Evolutionary conservation across 2,113 vertebrate genomes (phyloP), one percentile per base, ranked within the genome.

Genomic region (Hipposideros armiger): DNA sequence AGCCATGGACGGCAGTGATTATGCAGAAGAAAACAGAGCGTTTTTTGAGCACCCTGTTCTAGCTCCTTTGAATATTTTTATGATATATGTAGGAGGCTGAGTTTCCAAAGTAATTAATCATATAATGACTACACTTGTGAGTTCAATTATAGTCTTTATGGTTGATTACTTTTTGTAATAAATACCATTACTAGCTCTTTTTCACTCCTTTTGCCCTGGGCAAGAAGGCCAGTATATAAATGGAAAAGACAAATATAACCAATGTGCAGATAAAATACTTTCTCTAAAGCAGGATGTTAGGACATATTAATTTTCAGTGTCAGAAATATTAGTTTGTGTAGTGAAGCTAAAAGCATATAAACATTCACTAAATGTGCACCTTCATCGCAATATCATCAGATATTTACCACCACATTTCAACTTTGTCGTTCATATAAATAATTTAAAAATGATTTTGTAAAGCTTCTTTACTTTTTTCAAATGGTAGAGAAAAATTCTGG

Each of bases 101-200:
- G 98, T 98, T 96, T 96, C 95, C 97, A 96, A 98, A 98, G 97
- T 97, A 98, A 99, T 99, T 99, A 98, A 99, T 99, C 98, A 98
- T 98, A 97, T 98, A 98, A 98, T 98, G 98, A 98, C 98, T 98
- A 98, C 83, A 96, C 98, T 98, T 98, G 97, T 98, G 97, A 98
- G 97, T 98, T 98, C 98, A 98, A 98, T 99, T 99, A 98, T 67
- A 98, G 95, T 96, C 87, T 97, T 98, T 98, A 98, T 97, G 98
- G 97, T 98, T 99, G 98, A 98, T 98, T 98, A 98, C 98, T 98
- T 98, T 98, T 98, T 98, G 97, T 98, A 98, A 98, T 98, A 98
- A 96, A 97, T 97, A 97, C 92, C 95, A 97, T 98, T 98, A 97
- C 94, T 89, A 91, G 86, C 84, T 98, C 85, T 91, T 32, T 97